Conservation (phyloP, 2,888 invertebrate species). For the Athalia cordata region DNA sequence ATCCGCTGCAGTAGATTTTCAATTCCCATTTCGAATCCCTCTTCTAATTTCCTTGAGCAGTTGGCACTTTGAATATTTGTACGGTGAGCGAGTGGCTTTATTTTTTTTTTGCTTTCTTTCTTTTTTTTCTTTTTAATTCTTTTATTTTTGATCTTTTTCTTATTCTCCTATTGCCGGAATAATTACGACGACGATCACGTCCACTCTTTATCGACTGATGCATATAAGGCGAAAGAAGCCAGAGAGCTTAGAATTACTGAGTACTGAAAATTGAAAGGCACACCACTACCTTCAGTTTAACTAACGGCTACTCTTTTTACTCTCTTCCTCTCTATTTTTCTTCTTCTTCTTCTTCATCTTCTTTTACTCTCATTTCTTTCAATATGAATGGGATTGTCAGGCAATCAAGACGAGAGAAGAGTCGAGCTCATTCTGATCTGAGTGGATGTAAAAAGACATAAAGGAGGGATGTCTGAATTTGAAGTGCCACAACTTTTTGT, state of each 20-base stretch:
- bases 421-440: not conserved
- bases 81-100: not conserved
- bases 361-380: not conserved
- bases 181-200: conserved; percentile 36
- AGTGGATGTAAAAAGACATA: conserved; percentile 3
- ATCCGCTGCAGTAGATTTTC: too few relatives aligned
- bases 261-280: too few relatives aligned
- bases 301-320: conserved; percentile 15
- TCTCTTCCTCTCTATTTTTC: not conserved
- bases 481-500: not conserved
- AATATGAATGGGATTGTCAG: too few relatives aligned
- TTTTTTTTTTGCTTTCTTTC: conserved; percentile 17
- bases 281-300: not conserved
- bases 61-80: too few relatives aligned
- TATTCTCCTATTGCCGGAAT: not conserved
- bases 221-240: not conserved
- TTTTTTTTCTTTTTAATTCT: too few relatives aligned
- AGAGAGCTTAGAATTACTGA: not conserved
- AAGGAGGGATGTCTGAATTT: conserved; percentile 10
- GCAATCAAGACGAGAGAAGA: too few relatives aligned
- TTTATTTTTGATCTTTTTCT: too few relatives aligned
- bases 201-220: conserved; percentile 26
- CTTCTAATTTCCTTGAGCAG: too few relatives aligned
- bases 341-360: not conserved
- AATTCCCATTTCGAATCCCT: too few relatives aligned